Conservation (phyloP, 2,113 vertebrate genomes). For the Bombycilla garrulus region DNA sequence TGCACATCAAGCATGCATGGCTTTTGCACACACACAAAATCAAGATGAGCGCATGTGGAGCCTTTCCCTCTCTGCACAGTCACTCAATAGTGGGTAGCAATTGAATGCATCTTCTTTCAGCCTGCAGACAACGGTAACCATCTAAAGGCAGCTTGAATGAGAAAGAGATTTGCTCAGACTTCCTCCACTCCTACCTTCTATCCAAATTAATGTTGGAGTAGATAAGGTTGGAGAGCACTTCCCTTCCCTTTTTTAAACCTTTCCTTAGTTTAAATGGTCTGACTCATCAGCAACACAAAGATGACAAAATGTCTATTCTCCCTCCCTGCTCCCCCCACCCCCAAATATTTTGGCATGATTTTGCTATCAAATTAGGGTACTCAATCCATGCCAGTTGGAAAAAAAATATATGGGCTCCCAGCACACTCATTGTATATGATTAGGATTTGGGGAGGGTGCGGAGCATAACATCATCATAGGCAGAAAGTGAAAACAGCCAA, state of each 20-base stretch:
- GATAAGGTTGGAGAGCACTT: constrained; percentile 38
- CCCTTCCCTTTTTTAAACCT: constrained; percentile 29
- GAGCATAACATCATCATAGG: constrained; percentile 54
- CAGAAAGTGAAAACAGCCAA: constrained; percentile 66
- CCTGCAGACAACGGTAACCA: not conserved
- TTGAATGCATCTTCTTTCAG: not conserved
- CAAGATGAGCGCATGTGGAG: rapidly evolving
- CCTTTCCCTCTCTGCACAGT: not conserved
- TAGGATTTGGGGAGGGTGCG: constrained; percentile 13
- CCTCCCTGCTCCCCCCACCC: not conserved
- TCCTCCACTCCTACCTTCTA: constrained; percentile 45
- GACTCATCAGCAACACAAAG: constrained; percentile 45
- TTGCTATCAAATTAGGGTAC: constrained; percentile 34
- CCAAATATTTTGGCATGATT: constrained; percentile 17
- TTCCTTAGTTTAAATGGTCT: constrained; percentile 23
- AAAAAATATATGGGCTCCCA: not conserved
- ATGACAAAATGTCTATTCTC: constrained; percentile 34
- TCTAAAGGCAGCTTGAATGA: not conserved
- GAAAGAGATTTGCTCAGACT: constrained; percentile 20
- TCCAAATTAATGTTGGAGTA: constrained; percentile 31
- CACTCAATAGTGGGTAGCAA: not conserved
- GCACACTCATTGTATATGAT: constrained; percentile 29
- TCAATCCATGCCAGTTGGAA: not conserved
- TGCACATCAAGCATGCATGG: rapidly evolving
- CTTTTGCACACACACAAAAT: not conserved